phyloP scores from a whole-genome alignment of 2,888 invertebrate species.

The Ceramica pisi region DNA sequence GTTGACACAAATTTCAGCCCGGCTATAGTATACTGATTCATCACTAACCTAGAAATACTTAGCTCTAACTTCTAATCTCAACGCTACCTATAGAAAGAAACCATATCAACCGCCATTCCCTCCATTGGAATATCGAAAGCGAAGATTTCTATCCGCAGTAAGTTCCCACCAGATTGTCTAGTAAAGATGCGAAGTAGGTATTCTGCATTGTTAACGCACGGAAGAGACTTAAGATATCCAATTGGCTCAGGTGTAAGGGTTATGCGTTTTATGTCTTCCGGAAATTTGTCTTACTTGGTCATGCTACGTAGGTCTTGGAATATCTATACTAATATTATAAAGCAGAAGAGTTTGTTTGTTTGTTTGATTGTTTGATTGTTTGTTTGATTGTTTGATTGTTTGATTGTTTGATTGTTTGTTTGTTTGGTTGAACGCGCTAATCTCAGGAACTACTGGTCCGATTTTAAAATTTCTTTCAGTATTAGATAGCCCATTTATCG shows the following conservation, averaged over 20 bases:
- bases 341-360: no score
- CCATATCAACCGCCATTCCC: slow-evolving; percentile 5
- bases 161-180: slow-evolving; percentile 58
- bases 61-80: not conserved
- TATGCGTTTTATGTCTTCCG: slow-evolving; percentile 32
- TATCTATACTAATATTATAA: no score
- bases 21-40: not conserved
- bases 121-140: slow-evolving; percentile 41
- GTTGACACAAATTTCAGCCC: no score
- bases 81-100: slow-evolving; percentile 25
- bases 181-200: slow-evolving; percentile 26
- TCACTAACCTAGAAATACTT: not conserved
- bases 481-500: no score
- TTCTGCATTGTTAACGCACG: slow-evolving; percentile 23
- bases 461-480: no score
- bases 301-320: not conserved
- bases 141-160: slow-evolving; percentile 55
- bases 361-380: no score
- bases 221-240: slow-evolving; percentile 47
- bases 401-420: no score
- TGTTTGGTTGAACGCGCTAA: no score
- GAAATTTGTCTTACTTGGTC: not conserved
- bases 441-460: no score
- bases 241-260: slow-evolving; percentile 16
- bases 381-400: no score